Evolutionary conservation across 2,888 invertebrate genomes (phyloP).

Genomic region (Thymelicus lineola): DNA sequence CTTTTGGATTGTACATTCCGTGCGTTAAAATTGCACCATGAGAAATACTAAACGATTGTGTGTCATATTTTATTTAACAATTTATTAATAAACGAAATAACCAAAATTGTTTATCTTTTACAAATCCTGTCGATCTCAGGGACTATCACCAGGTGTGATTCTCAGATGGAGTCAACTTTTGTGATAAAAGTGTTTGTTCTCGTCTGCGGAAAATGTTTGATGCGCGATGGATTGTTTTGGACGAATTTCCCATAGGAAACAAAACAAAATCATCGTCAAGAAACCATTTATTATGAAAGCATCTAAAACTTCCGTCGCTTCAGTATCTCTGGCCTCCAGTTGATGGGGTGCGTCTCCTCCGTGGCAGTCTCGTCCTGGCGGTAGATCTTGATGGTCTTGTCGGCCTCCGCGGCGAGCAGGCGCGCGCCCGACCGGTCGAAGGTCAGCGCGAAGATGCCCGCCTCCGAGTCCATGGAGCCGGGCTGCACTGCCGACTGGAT

Average conservation of each 20-base stretch:
- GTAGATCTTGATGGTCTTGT: slow-evolving; percentile 99
- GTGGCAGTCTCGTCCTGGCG: slow-evolving; percentile 98
- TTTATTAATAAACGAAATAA: slow-evolving; percentile 2
- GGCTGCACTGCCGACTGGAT: slow-evolving; percentile 96
- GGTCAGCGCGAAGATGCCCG: slow-evolving; percentile 97
- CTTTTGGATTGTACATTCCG: slow-evolving; percentile 1
- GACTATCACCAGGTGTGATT: no score
- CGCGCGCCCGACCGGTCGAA: slow-evolving; percentile 98
- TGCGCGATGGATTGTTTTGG: no score
- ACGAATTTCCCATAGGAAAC: no score
- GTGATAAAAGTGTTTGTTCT: no score
- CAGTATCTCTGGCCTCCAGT: slow-evolving; percentile 98
- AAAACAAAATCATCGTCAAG: not conserved
- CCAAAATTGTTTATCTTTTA: slow-evolving; percentile 13
- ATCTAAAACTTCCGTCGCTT: slow-evolving; percentile 94
- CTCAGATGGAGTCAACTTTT: no score
- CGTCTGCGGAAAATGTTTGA: no score
- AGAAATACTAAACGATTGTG: slow-evolving; percentile 1
- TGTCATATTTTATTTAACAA: slow-evolving; percentile 14
- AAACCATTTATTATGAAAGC: slow-evolving; percentile 19
- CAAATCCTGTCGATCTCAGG: no score
- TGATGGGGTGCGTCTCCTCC: slow-evolving; percentile 98
- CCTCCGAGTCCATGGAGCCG: slow-evolving; percentile 99
- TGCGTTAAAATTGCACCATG: not conserved
- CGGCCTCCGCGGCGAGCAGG: slow-evolving; percentile 98